Evolutionary conservation across 1,140 invertebrate genomes (phyloP), one percentile per base, ranked within the genome.

Genomic region (Rhyzopertha dominica): DNA sequence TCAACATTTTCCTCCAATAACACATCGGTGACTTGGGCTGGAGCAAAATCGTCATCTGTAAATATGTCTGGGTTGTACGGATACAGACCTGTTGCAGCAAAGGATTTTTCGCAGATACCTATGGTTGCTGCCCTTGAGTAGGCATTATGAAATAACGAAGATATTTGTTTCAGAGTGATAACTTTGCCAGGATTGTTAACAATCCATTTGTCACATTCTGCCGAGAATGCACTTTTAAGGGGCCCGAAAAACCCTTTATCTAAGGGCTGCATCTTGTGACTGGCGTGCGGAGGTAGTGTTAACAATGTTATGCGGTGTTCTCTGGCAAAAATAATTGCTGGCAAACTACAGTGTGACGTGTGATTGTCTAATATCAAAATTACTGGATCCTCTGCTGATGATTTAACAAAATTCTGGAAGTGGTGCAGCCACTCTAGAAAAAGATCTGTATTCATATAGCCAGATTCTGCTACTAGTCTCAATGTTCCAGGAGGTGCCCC

Each of bases 331-430:
- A 13, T 23, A 4, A 44, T 37, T 2, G 42, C 42, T 34, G 23
- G 22, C 5, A 44, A n/a, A n/a, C n/a, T 54, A 28, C 62, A 23
- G 49, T 72, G 68, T 12, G 49, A 58, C n/a, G 51, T 48, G 47
- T 70, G 69, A 49, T 71, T 72, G 49, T 74, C 68, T 23, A 67
- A 47, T 5, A 73, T 35, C 9, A 72, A 42, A 8, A 72, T 54
- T n/a, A 68, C 56, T 46, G 53, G 56, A 25, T 56, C 37, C 9
- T 66, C 54, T 35, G 29, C 34, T 12, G 59, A 58, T 18, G 58
- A 53, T 35, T 61, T 56, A 4, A 56, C 51, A 57, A 67, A 38
- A 42, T 58, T 52, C 0, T 44, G 42, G 49, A 72, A 71, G 53
- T 71, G 62, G 30, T 67, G 8, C 5, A 68, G 44, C 29, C 30